phyloP scores from a whole-genome alignment of 2,888 invertebrate species.

The Erebia palarica region DNA sequence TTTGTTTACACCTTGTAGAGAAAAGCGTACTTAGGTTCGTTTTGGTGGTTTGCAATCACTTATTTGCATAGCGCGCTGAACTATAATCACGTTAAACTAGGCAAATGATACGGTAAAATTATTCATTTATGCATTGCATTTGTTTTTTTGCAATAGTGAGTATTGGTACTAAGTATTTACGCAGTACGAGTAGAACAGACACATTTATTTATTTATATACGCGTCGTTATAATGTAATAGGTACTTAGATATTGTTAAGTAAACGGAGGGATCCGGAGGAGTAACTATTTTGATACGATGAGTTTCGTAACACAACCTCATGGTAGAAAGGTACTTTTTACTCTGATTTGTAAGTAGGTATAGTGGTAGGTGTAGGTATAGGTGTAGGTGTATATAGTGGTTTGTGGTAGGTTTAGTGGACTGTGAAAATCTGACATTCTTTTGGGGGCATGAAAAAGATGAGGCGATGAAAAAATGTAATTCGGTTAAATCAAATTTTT shows the following conservation, averaged over 20 bases:
- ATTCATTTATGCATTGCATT: slow-evolving; percentile 36
- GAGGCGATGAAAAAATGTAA: too few species aligned
- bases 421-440: too few species aligned
- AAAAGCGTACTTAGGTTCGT: not conserved
- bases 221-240: not conserved
- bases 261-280: too few species aligned
- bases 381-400: too few species aligned
- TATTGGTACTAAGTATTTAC: not conserved
- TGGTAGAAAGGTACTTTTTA: too few species aligned
- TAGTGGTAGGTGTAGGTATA: too few species aligned
- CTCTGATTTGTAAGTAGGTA: too few species aligned
- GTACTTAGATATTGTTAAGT: not conserved
- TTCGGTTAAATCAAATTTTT: too few species aligned
- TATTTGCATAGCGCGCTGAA: slow-evolving; percentile 21
- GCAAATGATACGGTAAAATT: slow-evolving; percentile 32
- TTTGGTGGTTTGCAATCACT: slow-evolving; percentile 3
- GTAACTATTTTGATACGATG: too few species aligned
- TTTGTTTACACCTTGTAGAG: not conserved
- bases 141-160: slow-evolving; percentile 25
- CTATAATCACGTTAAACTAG: slow-evolving; percentile 23
- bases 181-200: not conserved
- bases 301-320: too few species aligned
- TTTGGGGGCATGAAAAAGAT: too few species aligned
- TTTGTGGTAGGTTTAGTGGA: too few species aligned
- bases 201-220: not conserved